Percentiles rank a stretch among this genome's conserved stretches.
phyloP scores from a whole-genome alignment of 2,113 vertebrate species.

The Amphiprion ocellaris region DNA sequence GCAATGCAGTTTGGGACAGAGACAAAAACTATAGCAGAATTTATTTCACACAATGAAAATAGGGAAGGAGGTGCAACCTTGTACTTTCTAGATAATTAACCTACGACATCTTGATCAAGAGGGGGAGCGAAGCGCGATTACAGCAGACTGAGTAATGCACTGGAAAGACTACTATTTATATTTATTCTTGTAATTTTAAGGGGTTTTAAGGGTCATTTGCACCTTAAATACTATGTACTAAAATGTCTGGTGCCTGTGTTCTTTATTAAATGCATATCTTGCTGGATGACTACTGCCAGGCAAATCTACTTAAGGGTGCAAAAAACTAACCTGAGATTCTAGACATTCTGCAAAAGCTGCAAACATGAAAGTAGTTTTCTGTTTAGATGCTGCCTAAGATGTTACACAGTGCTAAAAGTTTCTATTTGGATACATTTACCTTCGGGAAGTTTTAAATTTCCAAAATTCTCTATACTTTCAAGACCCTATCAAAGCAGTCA shows the following conservation, averaged over 20 bases:
- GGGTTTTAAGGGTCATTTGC: too few relatives aligned
- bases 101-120: constrained; percentile 36
- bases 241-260: too few relatives aligned
- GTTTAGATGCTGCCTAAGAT: neutral
- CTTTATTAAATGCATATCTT: too few relatives aligned
- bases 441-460: neutral
- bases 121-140: constrained; percentile 19
- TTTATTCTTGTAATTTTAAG: too few relatives aligned
- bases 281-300: too few relatives aligned
- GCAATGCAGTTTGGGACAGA: constrained; percentile 11
- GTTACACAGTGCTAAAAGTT: neutral
- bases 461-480: neutral
- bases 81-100: constrained; percentile 62
- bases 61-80: constrained; percentile 31
- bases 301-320: too few relatives aligned
- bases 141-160: neutral
- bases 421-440: neutral
- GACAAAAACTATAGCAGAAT: constrained; percentile 48
- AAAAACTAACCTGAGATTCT: too few relatives aligned
- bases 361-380: constrained; percentile 10
- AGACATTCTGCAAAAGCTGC: neutral
- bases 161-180: neutral
- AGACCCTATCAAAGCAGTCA: neutral
- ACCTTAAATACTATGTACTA: too few relatives aligned
- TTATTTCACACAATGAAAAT: constrained; percentile 45